Base-by-base conservation (phyloP, 1,140 invertebrate species). In the Cotesia typhae region DNA sequence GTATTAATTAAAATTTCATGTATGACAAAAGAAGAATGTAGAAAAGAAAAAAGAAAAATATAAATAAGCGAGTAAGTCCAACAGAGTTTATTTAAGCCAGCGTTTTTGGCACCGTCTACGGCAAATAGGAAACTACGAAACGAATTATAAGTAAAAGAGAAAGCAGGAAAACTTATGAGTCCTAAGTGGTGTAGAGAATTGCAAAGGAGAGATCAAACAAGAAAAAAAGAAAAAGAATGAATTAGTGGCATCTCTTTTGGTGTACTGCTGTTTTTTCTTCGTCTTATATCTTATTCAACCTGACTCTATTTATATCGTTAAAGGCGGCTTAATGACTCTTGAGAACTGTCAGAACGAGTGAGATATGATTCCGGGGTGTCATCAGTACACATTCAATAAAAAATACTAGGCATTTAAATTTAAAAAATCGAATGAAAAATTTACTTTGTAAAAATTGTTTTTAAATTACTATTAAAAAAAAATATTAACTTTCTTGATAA, bases 281-380 rank as follows among this genome's bases (percentile, higher is more conserved):
- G 5, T 14, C 35, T 36, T 61, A 69, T 72, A 28, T 28, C 28
- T 28, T 75, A 72, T 74, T 77, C 79, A 75, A 10, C 10, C 7
- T 78, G 75, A 71, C 79, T 74, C 83, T 87, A 87, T 87, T 87
- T 86, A 87, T 85, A 87, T 77, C 80, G 75, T 75, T 78, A 80
- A 83, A 79, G 76, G 79, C 77, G 73, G 77, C 81, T 84, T 86
- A 86, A 86, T 84, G 84, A 85, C 83, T 85, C 84, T 84, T 10
- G 84, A 81, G 81, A 81, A 80, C 81, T 84, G 83, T 84, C 80
- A 79, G 70, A 72, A 68, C 75, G 74, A 75, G 77, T 81, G 80
- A 84, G 82, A 82, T 82, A 85, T 82, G 80, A 81, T 82, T 77
- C 52, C 65, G 57, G 65, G 66, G 67, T 75, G 68, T 75, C 71